A percentile compares a stretch with the other conserved stretches of the same genome.
Conservation (phyloP, 2,888 invertebrate species). For the Trichogramma dendrolimi region DNA sequence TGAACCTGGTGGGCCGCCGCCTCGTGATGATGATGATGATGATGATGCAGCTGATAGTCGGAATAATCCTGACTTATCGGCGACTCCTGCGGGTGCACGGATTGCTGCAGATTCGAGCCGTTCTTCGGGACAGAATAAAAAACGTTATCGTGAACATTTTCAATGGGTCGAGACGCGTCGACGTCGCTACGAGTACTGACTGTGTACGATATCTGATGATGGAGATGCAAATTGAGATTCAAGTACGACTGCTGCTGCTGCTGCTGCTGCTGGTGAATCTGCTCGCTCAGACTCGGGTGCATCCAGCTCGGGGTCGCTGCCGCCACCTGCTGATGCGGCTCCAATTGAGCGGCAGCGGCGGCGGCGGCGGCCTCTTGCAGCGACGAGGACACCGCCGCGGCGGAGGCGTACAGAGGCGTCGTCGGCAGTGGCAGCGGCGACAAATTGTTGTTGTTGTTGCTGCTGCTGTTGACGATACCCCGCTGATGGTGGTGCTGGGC, state of each 20-base stretch:
- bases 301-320: slow-evolving; percentile 48
- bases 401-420: slow-evolving; percentile 37
- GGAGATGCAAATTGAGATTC: slow-evolving; percentile 48
- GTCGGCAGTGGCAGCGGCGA: slow-evolving; percentile 32
- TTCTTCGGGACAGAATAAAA: slow-evolving; percentile 13
- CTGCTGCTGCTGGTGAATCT: slow-evolving; percentile 58
- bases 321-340: slow-evolving; percentile 52
- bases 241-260: slow-evolving; percentile 56
- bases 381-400: slow-evolving; percentile 26
- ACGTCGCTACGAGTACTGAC: slow-evolving; percentile 8
- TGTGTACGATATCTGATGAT: slow-evolving; percentile 46
- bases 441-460: slow-evolving; percentile 22
- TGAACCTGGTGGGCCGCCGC: slow-evolving; percentile 8
- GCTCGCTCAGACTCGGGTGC: slow-evolving; percentile 52
- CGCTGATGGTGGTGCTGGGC: slow-evolving; percentile 30
- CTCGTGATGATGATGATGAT: slow-evolving; percentile 31
- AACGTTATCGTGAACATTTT: not conserved
- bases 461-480: slow-evolving; percentile 20
- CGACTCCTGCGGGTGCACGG: slow-evolving; percentile 54
- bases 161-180: not conserved
- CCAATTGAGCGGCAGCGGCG: slow-evolving; percentile 37
- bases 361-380: slow-evolving; percentile 40
- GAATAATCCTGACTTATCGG: slow-evolving; percentile 26
- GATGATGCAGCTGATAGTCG: slow-evolving; percentile 33
- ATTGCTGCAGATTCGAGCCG: slow-evolving; percentile 48